Evolutionary conservation across 2,113 vertebrate genomes (phyloP).

Genomic region (Machaerirhynchus nigripectus): DNA sequence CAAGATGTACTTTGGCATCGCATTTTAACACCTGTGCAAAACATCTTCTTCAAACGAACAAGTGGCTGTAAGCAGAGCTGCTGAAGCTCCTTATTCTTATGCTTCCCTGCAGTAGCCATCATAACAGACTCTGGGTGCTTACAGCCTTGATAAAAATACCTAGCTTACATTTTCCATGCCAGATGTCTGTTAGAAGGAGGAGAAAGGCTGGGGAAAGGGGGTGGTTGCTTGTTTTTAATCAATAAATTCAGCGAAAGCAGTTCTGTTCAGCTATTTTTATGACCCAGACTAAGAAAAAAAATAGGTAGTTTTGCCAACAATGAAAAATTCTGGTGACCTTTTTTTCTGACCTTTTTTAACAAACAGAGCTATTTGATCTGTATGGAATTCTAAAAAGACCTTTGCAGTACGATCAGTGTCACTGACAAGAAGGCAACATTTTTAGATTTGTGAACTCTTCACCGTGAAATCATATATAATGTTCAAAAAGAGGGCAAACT

Average conservation of each 20-base stretch:
- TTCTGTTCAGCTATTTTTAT: not conserved
- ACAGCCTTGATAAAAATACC: not conserved
- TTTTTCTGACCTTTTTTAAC: constrained; percentile 41
- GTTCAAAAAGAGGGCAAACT: constrained; percentile 23
- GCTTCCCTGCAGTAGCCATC: not conserved
- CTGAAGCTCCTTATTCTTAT: not conserved
- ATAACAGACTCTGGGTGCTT: not conserved
- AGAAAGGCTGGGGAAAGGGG: not conserved
- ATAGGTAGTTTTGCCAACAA: not conserved
- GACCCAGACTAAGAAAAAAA: constrained; percentile 10
- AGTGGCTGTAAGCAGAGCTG: not conserved
- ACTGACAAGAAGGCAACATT: constrained; percentile 9
- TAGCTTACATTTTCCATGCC: not conserved
- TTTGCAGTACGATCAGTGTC: constrained; percentile 22
- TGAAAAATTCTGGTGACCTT: constrained; percentile 26
- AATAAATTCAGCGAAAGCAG: not conserved
- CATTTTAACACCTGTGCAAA: constrained; percentile 28
- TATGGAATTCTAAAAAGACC: constrained; percentile 43
- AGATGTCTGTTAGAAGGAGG: not conserved
- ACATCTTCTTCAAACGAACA: not conserved
- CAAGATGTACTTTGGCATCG: not conserved
- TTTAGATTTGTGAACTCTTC: constrained; percentile 45
- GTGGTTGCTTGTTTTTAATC: not conserved
- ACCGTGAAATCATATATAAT: not conserved
- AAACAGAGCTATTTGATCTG: constrained; percentile 30